phyloP scores from a whole-genome alignment of 2,797 vertebrate genomes.

The Loris lydekkerianus region DNA sequence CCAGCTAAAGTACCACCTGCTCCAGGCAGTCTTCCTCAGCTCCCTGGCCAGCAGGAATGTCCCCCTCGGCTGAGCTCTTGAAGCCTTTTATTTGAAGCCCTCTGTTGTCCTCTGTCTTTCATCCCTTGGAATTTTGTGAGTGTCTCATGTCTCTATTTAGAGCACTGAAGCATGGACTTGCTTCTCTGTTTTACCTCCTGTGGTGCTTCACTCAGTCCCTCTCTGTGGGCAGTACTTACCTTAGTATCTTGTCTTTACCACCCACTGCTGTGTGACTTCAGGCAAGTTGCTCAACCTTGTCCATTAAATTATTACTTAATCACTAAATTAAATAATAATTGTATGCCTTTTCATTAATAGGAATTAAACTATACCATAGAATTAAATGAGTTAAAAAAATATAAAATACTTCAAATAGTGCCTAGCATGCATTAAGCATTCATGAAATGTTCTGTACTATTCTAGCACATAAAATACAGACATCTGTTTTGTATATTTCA shows the following conservation, averaged over 20 bases:
- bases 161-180: background rate
- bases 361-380: background rate
- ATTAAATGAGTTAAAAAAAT: slow-evolving; percentile 4
- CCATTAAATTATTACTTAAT: background rate
- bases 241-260: background rate
- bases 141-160: background rate
- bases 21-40: background rate
- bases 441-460: background rate
- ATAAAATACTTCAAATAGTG: background rate
- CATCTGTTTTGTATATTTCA: background rate
- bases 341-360: background rate
- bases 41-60: background rate
- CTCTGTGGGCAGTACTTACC: too few relatives aligned
- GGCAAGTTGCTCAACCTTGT: background rate
- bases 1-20: background rate
- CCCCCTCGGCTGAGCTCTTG: background rate
- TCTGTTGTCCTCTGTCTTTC: background rate
- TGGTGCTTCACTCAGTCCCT: background rate
- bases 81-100: background rate
- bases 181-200: background rate
- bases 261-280: background rate
- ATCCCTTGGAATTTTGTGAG: background rate
- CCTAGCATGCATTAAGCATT: background rate
- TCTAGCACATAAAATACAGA: background rate
- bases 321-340: slow-evolving; percentile 13